Base-by-base conservation (phyloP, 2,797 vertebrate species). In the Octomys mimax region DNA sequence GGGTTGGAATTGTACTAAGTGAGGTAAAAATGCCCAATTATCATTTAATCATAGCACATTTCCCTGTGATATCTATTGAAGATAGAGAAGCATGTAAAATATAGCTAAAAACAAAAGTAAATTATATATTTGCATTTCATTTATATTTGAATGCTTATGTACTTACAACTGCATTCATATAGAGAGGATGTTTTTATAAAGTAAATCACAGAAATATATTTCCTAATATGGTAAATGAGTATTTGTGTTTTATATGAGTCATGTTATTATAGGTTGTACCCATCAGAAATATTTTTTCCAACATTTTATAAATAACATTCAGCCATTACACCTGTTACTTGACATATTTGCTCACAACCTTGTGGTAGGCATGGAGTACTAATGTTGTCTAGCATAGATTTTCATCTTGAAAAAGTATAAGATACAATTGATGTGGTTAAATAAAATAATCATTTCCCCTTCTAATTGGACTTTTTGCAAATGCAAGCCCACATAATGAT, bases 141-240 rank as follows among this genome's bases (percentile, higher is more conserved):
- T 75, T 39, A 31, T 54, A 79, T 62, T 80, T 64, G 33, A 84
- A 85, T 59, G 4, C 26, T 89, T 11, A 18, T 79, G 5, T 89
- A 39, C 70, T 89, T 93, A 39, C 12, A 87, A 93, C 85, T 91
- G 39, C 4, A 82, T 82, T 87, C 84, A 28, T 73, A 54, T n/a
- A 86, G 6, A 61, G 54, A 14, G 54, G 11, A 22, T 89, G 14
- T 85, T 85, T 83, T 78, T 92, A 59, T 21, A 87, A 77, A 13
- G 21, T 59, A 66, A 84, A 36, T 75, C 24, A 88, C n/a, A 18
- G 33, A 89, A 86, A 62, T 92, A 19, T 77, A 12, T 88, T 92
- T 92, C 7, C 21, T 86, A 49, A 75, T 6, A 18, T 33, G 8
- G 39, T 79, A 86, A 86, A 66, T 84, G 36, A 91, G 46, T 31